These are phyloP conservation scores for Narcine bancroftii DNA, from an alignment of 2,113 vertebrate genomes.

Conservation along the genomic window DNA sequence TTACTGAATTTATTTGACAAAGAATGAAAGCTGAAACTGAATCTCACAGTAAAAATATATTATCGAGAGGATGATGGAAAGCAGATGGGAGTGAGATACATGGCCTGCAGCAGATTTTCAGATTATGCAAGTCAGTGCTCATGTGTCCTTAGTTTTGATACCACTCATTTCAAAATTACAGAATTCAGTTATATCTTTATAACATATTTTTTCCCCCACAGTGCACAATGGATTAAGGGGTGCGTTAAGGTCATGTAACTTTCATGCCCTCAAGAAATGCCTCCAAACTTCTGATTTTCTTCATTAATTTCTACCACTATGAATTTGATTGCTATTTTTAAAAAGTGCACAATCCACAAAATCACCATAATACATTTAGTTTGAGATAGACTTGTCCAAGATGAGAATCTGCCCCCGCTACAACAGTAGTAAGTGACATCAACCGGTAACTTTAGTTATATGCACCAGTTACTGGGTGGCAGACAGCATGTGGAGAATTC, in stretches of 20 bases:
- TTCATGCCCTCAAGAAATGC: neutral
- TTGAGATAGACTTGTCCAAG: neutral
- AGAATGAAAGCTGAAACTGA: constrained; percentile 2
- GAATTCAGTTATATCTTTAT: neutral
- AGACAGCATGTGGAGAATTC: neutral
- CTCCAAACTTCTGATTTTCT: neutral
- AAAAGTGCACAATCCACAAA: too few relatives aligned
- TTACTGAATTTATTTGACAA: constrained; percentile 22
- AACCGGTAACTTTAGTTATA: neutral
- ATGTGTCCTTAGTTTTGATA: neutral
- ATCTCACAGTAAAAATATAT: neutral
- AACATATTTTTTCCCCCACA: neutral
- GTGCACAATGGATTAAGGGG: neutral
- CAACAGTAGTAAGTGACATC: neutral
- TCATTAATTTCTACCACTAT: neutral
- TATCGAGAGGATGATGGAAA: neutral
- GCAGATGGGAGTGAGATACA: constrained; percentile 4
- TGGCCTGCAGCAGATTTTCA: neutral
- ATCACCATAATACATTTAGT: too few relatives aligned
- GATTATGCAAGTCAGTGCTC: neutral
- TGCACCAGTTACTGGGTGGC: neutral
- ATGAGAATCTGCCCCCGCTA: neutral
- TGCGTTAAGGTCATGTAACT: neutral
- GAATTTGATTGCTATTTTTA: too few relatives aligned
- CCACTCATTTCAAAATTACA: neutral